Base-by-base conservation (phyloP, 2,888 invertebrate species). In the Agonopterix subpropinquella region DNA sequence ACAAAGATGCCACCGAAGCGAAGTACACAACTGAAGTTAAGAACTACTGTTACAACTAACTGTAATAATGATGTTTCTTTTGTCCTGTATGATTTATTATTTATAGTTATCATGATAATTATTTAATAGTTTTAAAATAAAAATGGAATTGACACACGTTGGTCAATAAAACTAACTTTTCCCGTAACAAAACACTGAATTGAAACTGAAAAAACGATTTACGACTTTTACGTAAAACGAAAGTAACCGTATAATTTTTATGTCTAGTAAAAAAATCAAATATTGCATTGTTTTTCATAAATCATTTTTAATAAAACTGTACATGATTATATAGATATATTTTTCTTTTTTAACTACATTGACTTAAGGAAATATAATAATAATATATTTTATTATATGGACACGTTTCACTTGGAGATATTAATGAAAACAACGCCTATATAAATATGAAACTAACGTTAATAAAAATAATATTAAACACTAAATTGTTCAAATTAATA, bases 281-380 rank as follows among this genome's bases (percentile, higher is more conserved):
- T 39, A 39, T n/a, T 28, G 28, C 28, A 28, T 28, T 28, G 28
- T 39, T 50, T 64, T 66, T 65, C 65, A 68, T 73, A 70, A 67
- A 76, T 75, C 69, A 67, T 68, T 76, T 78, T 77, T 76, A 83
- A 78, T 84, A 84, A 81, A 85, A 79, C 80, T 82, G 80, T 85
- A 79, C 82, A 84, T 78, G 84, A 81, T 81, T 79, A 80, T 77
- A 80, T 77, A 80, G 70, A 76, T 74, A 72, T 77, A 28, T 28
- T 28, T 28, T 28, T 28, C 66, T 68, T 65, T 72, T 73, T 62
- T 70, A 58, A 64, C 66, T 74, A 74, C 69, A 75, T 70, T 69
- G 61, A 73, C 71, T 80, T 79, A 80, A 58, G 67, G 70, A 77
- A 75, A 73, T 77, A 72, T 70, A 65, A 77, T 77, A 42, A 5